Base-by-base conservation (phyloP, 2,113 vertebrate species). In the Cervus canadensis region DNA sequence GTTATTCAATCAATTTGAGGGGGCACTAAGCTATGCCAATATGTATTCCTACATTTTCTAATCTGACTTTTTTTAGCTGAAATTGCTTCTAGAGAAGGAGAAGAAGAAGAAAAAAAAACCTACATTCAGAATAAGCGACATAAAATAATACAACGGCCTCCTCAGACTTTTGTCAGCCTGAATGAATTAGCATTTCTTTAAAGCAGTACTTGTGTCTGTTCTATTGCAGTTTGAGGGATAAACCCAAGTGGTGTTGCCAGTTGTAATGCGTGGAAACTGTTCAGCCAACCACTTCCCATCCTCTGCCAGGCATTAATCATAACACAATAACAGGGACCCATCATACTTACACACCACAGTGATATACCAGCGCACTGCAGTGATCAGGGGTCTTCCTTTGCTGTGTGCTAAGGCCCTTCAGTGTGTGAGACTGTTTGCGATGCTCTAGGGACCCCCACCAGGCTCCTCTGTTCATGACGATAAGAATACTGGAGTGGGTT, bases 181-280 rank as follows among this genome's bases (percentile, higher is more conserved):
- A 59, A 45, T 93, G 79, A 57, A 95, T 84, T 28, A 79, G 71
- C 33, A 95, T 82, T 62, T 57, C 57, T 87, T 97, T 97, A 95
- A 97, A 98, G 97, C 93, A 36, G 88, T 97, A 96, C 0, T 30
- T 88, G 14, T 96, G 26, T 40, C 56, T 87, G 91, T 50, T 60
- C 90, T 95, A 95, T 93, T 43, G 91, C 2, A 28, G 36, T 85
- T 60, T 67, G 6, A 54, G n/a, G 23, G 6, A 71, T 96, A 92
- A 92, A 79, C 33, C n/a, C 16, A 88, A 64, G 52, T 5, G 56
- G 17, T 76, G 89, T 52, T 85, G 30, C 79, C 45, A 76, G 28
- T 79, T 79, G 16, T 97, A 96, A 89, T 8, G 0, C 50, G 50
- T 79, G n/a, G 23, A 91, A 88, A 76, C 54, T 86, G 30, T 84